Percentiles rank a stretch among this genome's conserved stretches.
phyloP scores from a whole-genome alignment of 2,888 invertebrate genomes.

The Sussaba pulchella region DNA sequence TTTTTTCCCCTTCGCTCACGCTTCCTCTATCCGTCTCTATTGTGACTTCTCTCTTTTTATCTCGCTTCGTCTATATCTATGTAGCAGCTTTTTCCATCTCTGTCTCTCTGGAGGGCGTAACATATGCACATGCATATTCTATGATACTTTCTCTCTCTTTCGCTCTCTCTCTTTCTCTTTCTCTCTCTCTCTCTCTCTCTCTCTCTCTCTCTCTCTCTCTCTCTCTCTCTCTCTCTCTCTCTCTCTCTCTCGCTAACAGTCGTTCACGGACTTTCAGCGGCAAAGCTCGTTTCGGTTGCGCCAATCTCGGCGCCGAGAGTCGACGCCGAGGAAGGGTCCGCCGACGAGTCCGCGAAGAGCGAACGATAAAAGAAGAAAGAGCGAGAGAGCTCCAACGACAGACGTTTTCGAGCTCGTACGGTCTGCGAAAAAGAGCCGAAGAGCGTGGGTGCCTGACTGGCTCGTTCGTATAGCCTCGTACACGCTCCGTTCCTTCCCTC shows the following conservation, averaged over 20 bases:
- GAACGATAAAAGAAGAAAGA: slow-evolving; percentile 23
- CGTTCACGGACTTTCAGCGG: slow-evolving; percentile 42
- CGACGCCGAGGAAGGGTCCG: slow-evolving; percentile 11
- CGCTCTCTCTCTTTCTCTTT: slow-evolving; percentile 23
- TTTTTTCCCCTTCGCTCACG: slow-evolving; percentile 49
- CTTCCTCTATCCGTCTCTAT: slow-evolving; percentile 50
- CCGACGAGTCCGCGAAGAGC: slow-evolving; percentile 4
- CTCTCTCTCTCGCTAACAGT: background rate
- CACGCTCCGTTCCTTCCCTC: slow-evolving; percentile 32
- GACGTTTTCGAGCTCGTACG: slow-evolving; percentile 35
- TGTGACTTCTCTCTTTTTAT: slow-evolving; percentile 19
- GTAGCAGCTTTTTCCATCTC: background rate
- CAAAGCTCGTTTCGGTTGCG: slow-evolving; percentile 59
- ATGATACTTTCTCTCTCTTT: slow-evolving; percentile 12
- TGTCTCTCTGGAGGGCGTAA: slow-evolving; percentile 8
- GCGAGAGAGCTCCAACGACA: slow-evolving; percentile 30
- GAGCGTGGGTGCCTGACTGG: slow-evolving; percentile 65
- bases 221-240: slow-evolving; percentile 17
- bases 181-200: background rate
- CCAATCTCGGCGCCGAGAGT: slow-evolving; percentile 52
- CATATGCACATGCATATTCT: background rate
- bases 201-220: slow-evolving; percentile 19
- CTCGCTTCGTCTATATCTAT: background rate
- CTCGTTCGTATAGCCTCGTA: slow-evolving; percentile 44
- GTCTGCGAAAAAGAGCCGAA: slow-evolving; percentile 6